A percentile compares a stretch with the other conserved stretches of the same genome.
phyloP scores from a whole-genome alignment of 2,797 vertebrate genomes.

The Spheniscus humboldti region DNA sequence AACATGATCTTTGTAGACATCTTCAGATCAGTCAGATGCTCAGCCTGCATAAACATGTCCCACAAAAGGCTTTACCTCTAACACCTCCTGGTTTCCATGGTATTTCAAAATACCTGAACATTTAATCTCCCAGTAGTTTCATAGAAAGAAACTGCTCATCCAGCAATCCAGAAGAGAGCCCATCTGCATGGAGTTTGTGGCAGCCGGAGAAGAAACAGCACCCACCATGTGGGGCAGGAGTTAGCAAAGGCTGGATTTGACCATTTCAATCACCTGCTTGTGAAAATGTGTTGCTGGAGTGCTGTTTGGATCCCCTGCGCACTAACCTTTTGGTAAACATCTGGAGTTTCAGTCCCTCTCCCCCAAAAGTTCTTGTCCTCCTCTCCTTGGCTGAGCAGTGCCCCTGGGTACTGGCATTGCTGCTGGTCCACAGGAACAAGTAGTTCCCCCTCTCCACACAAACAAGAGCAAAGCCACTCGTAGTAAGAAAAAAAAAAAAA shows the following conservation, averaged over 20 bases:
- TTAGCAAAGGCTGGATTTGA: background rate
- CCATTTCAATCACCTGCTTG: background rate
- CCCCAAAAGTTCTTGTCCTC: background rate
- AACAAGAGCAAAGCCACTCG: background rate
- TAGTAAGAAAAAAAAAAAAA: fast-evolving
- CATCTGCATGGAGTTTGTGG: background rate
- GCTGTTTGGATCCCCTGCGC: background rate
- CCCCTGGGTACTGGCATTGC: background rate
- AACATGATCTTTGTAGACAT: background rate
- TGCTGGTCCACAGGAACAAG: background rate
- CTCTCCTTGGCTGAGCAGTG: background rate
- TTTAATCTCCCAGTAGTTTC: background rate
- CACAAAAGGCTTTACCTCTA: background rate
- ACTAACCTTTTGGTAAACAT: background rate
- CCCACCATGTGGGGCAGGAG: background rate
- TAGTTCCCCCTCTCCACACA: background rate
- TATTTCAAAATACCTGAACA: slow-evolving; percentile 13
- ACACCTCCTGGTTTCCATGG: slow-evolving; percentile 11
- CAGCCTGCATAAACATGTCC: background rate
- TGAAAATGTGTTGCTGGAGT: background rate
- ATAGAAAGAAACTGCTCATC: background rate
- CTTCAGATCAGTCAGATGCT: background rate
- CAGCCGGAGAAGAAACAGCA: background rate
- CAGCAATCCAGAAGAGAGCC: background rate
- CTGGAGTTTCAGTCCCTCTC: background rate